Evolutionary conservation across 2,113 vertebrate species (phyloP).

Genomic region (Peromyscus californicus): DNA sequence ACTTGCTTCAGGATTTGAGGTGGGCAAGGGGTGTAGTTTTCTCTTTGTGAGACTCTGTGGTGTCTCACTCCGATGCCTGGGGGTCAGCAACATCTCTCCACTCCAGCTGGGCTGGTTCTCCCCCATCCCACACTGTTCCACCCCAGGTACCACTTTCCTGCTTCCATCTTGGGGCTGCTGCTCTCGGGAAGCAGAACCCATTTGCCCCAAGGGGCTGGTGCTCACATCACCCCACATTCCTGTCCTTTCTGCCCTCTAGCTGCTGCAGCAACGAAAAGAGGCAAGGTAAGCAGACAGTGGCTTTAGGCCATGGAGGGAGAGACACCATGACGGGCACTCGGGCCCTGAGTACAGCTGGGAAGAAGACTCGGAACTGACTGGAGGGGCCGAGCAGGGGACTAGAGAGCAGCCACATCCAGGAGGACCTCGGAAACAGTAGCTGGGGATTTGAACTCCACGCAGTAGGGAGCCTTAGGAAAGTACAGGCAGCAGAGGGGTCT

Average conservation of each 20-base stretch:
- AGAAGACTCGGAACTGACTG: no score
- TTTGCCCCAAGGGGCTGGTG: no score
- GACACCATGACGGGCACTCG: no score
- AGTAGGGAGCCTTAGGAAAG: background rate
- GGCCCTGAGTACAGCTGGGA: accelerated
- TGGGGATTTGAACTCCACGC: background rate
- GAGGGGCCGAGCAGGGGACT: accelerated
- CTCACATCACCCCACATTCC: background rate
- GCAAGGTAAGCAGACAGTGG: background rate
- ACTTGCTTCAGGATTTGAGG: no score
- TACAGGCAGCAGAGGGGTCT: accelerated
- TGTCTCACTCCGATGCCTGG: background rate
- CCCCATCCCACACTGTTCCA: accelerated
- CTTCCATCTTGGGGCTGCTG: accelerated
- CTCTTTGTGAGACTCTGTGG: background rate
- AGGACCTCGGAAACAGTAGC: background rate
- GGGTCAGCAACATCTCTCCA: no score
- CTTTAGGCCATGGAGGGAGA: no score
- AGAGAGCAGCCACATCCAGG: background rate
- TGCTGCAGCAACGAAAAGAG: background rate
- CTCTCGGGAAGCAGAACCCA: background rate
- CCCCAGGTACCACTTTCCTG: background rate
- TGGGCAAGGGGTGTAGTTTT: accelerated
- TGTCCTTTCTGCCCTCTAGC: background rate
- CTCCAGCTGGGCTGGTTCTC: no score